Evolutionary conservation across 2,797 vertebrate genomes (phyloP), one percentile per base, ranked within the genome.

Genomic region (Microtus agrestis): DNA sequence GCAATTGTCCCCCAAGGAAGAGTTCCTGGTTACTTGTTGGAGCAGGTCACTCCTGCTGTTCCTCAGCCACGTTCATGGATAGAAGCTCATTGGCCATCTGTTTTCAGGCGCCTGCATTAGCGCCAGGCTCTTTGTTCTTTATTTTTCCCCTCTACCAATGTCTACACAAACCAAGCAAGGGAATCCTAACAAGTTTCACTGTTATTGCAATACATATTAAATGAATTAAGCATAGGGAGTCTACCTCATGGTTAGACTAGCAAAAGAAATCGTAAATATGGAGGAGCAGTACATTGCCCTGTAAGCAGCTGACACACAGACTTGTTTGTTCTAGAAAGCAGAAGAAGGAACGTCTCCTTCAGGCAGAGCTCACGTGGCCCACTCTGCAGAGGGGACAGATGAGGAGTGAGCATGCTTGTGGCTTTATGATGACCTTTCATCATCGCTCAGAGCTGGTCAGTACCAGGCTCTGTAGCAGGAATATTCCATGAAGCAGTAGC

Each of bases 71-170:
- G 85, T 95, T 96, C 89, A 27, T 94, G 82, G 88, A 94, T 65
- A 61, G 95, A 79, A 89, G 40, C 93, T 95, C 13, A 3, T 81
- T 79, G 23, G 12, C 95, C 97, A 97, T 97, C 97, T 98, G 95
- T 97, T 98, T 96, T 97, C 81, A 94, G 81, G 96, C 15, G 90
- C 81, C 74, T 95, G 90, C 85, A 95, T 96, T 96, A 88, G 95
- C 96, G 92, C 85, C 90, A 87, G 95, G 97, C 95, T 96, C 87
- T 97, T 93, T 96, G 89, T 77, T 95, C 95, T 34, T 23, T 48
- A 5, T 56, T 34, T 10, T 14, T 5, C 0, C 25, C 12, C 15
- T 51, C 76, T 73, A 94, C 65, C 84, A 54, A 93, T 95, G 91
- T 94, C 92, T 82, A 94, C 84, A 96, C 92, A 90, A 78, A 94